Evolutionary conservation across 2,888 invertebrate species (phyloP).

Genomic region (Sepiola atlantica): DNA sequence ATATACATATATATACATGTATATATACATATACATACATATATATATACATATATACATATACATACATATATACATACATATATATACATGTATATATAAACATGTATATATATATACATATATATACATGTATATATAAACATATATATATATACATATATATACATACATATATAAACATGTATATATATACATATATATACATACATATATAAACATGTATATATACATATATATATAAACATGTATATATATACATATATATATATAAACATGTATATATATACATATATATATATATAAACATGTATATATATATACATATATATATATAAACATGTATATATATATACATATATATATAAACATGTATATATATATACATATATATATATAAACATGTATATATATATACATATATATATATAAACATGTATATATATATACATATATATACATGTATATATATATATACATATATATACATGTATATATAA

Average conservation of each 20-base stretch:
- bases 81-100: conserved; percentile 5
- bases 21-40: not conserved
- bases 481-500: not conserved
- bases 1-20: not conserved
- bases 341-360: not conserved
- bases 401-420: not conserved
- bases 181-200: not conserved
- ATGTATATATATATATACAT: not conserved
- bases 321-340: not conserved
- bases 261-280: not conserved
- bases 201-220: not conserved
- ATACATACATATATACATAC: not conserved
- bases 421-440: not conserved
- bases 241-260: not conserved
- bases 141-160: not conserved
- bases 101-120: not conserved
- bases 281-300: not conserved
- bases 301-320: not conserved
- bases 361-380: conserved; percentile 2
- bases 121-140: not conserved
- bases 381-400: conserved; percentile 2
- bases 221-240: not conserved
- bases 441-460: not conserved
- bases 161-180: not conserved
- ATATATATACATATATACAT: not conserved